phyloP scores from a whole-genome alignment of 2,113 vertebrate species.

The Gavialis gangeticus region DNA sequence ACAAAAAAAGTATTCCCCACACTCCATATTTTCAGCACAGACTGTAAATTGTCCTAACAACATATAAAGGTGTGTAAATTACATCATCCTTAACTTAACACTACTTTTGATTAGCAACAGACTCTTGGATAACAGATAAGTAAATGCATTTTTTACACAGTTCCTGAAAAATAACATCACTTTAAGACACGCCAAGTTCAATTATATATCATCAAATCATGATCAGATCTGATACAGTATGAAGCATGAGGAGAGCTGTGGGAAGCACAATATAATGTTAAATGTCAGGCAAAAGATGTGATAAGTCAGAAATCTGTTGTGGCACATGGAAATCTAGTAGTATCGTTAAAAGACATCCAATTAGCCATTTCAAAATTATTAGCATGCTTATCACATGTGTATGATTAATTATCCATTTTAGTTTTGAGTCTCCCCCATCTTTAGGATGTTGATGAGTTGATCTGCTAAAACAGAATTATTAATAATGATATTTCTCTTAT shows the following conservation, averaged over 20 bases:
- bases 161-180: neutral
- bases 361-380: neutral
- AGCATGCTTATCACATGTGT: fast-evolving
- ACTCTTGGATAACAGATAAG: neutral
- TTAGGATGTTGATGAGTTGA: neutral
- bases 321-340: neutral
- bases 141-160: neutral
- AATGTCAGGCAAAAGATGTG: neutral
- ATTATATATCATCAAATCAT: neutral
- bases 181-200: neutral
- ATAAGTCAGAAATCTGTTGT: neutral
- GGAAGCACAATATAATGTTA: neutral
- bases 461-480: neutral
- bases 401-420: fast-evolving
- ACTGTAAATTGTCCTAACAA: too few species aligned
- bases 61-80: neutral
- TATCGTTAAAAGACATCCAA: neutral
- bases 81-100: neutral
- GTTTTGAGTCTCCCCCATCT: neutral
- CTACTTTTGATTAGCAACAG: neutral
- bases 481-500: neutral
- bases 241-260: neutral
- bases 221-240: neutral
- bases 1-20: too few species aligned
- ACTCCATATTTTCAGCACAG: too few species aligned